These are phyloP conservation scores for Callipepla californica DNA, from an alignment of 2,113 vertebrate species.

Conservation along the genomic window DNA sequence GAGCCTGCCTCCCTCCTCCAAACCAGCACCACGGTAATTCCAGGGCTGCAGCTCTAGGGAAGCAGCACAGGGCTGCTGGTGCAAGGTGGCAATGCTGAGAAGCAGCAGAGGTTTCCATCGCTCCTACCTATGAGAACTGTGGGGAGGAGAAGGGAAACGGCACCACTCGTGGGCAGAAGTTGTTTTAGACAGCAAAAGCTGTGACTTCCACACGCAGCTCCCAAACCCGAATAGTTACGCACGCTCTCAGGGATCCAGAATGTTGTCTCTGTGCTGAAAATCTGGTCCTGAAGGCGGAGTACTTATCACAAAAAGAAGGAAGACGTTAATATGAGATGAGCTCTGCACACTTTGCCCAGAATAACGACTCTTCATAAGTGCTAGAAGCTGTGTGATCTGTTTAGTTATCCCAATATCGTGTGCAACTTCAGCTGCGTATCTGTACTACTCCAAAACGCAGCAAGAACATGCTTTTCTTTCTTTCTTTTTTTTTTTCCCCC, in stretches of 20 bases:
- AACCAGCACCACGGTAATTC: fast-evolving
- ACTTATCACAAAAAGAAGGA: background rate
- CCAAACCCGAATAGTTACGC: fast-evolving
- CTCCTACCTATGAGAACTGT: background rate
- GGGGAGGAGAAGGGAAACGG: background rate
- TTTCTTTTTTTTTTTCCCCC: no score
- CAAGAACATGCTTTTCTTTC: background rate
- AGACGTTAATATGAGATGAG: background rate
- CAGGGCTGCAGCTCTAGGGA: background rate
- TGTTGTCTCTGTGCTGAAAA: background rate
- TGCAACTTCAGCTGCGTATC: background rate
- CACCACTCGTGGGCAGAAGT: background rate
- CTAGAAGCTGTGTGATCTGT: background rate
- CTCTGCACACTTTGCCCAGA: background rate
- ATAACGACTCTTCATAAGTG: background rate
- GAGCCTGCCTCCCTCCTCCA: background rate
- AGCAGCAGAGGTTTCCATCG: background rate
- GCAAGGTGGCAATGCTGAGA: fast-evolving
- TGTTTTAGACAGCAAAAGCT: background rate
- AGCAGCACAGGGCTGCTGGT: background rate
- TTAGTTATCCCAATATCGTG: background rate
- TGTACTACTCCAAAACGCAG: background rate
- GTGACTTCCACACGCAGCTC: fast-evolving
- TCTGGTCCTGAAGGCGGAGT: background rate
- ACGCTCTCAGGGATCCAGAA: background rate